A percentile compares a stretch with the other conserved stretches of the same genome.
Conservation (phyloP, 2,113 vertebrate genomes). For the Hypocryptadius cinnamomeus region DNA sequence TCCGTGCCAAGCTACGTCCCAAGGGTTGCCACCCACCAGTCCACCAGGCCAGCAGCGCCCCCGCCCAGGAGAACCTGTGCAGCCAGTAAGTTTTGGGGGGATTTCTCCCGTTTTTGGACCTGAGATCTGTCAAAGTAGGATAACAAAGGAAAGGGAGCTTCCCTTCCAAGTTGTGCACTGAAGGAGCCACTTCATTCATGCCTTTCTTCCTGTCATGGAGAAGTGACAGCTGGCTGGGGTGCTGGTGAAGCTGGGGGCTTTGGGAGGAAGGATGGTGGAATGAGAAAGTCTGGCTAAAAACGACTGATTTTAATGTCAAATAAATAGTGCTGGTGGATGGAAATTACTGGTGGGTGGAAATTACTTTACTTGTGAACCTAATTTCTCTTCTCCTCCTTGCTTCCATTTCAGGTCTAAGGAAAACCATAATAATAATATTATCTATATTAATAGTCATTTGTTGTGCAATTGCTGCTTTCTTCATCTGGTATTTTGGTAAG, state of each 20-base stretch:
- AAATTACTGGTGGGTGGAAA: not conserved
- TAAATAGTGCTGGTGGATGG: not conserved
- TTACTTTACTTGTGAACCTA: not conserved
- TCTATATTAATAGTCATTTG: not conserved
- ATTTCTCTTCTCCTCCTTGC: not conserved
- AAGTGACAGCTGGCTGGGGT: not conserved
- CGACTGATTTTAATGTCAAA: not conserved
- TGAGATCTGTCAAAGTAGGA: not conserved
- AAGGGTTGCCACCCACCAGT: not conserved
- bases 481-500: constrained; percentile 76
- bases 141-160: not conserved
- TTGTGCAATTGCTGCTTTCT: constrained; percentile 14
- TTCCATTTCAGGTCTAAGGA: constrained; percentile 52
- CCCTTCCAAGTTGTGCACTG: not conserved
- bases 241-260: not conserved
- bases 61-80: not conserved
- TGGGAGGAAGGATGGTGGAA: not conserved
- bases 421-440: not conserved
- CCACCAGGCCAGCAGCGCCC: not conserved
- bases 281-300: not conserved
- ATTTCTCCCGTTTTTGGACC: not conserved
- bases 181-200: not conserved
- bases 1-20: constrained; percentile 58
- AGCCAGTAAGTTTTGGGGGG: constrained; percentile 46
- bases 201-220: not conserved